A percentile compares a stretch with the other conserved stretches of the same genome.
Evolutionary conservation across 2,888 invertebrate genomes (phyloP).

Genomic region (Actias luna): DNA sequence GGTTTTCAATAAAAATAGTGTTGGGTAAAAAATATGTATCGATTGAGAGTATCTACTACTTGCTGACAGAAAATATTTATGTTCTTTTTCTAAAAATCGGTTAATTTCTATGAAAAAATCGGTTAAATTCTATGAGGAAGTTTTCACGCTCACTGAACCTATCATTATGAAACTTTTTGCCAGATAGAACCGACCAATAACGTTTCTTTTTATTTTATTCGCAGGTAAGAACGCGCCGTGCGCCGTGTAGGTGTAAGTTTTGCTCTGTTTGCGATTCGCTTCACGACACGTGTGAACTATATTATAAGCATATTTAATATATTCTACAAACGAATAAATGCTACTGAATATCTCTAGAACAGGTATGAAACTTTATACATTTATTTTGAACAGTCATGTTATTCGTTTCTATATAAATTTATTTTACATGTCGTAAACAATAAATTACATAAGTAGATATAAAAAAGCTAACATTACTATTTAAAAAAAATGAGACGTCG

Average conservation of each 20-base stretch:
- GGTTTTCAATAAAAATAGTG: not conserved
- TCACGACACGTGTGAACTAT: constrained; percentile 67
- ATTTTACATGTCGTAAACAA: too few relatives aligned
- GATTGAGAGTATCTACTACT: not conserved
- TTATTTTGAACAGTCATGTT: too few relatives aligned
- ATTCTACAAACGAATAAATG: constrained; percentile 34
- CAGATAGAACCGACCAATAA: not conserved
- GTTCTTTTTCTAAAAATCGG: not conserved
- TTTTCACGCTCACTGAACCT: not conserved
- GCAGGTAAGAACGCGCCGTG: constrained; percentile 66
- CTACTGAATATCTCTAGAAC: constrained; percentile 28
- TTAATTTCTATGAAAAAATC: not conserved
- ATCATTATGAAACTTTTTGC: not conserved
- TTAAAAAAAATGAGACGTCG: too few relatives aligned
- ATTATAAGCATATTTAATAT: constrained; percentile 64
- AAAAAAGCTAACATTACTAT: too few relatives aligned
- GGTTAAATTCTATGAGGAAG: not conserved
- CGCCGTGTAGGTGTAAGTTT: constrained; percentile 60
- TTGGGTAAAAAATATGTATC: not conserved
- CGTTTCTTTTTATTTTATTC: constrained; percentile 51
- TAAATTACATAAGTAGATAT: too few relatives aligned
- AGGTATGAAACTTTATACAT: not conserved
- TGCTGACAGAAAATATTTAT: not conserved
- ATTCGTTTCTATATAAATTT: too few relatives aligned
- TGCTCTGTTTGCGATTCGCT: constrained; percentile 57